phyloP scores from a whole-genome alignment of 2,113 vertebrate genomes.

The Gorsachius goisagi region DNA sequence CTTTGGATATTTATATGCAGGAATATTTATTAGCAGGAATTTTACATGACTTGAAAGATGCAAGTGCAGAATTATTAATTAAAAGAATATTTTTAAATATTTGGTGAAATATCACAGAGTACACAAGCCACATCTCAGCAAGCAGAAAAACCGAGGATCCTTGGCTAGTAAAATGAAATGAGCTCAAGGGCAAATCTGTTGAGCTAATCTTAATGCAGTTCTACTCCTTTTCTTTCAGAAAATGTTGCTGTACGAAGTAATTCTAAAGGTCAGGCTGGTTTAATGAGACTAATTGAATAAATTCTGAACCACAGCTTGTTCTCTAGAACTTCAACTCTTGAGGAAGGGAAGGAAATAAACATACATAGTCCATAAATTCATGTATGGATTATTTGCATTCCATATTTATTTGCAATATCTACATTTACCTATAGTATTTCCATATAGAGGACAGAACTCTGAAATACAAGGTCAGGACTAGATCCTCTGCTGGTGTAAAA shows the following conservation, averaged over 20 bases:
- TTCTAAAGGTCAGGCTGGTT: slow-evolving; percentile 17
- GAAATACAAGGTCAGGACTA: background rate
- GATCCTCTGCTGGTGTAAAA: background rate
- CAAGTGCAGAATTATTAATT: background rate
- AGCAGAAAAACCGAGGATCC: background rate
- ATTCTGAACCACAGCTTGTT: background rate
- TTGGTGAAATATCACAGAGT: background rate
- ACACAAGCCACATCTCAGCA: background rate
- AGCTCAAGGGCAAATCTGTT: background rate
- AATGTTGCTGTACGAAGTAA: background rate
- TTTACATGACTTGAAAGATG: background rate
- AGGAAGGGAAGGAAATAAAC: background rate
- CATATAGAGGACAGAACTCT: background rate
- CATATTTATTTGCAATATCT: background rate
- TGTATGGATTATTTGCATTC: background rate
- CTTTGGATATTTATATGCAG: background rate
- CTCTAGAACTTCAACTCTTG: background rate
- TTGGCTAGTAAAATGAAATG: background rate
- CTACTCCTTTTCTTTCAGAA: background rate
- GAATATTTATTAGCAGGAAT: background rate
- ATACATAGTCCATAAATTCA: background rate
- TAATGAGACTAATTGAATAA: slow-evolving; percentile 24
- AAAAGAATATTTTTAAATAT: background rate
- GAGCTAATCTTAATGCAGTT: background rate
- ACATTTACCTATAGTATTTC: background rate